Conservation (phyloP, 2,113 vertebrate genomes). For the Chroicocephalus ridibundus region DNA sequence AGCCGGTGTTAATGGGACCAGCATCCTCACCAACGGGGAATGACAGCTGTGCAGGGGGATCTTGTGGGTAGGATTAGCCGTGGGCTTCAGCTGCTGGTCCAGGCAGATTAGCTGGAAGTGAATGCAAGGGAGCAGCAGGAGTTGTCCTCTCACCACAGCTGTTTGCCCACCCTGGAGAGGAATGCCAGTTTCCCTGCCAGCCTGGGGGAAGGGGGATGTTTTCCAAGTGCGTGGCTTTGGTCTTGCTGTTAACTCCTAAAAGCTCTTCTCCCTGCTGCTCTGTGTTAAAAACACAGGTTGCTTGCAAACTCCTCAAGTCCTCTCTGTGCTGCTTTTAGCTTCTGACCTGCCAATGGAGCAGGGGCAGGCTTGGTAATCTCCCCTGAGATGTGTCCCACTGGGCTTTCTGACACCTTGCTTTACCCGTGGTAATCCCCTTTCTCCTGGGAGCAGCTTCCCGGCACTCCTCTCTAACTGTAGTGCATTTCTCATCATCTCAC, state of each 20-base stretch:
- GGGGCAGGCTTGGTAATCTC: neutral
- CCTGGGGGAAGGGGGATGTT: neutral
- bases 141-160: neutral
- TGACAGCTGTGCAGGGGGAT: constrained; percentile 21
- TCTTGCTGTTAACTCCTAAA: neutral
- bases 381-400: neutral
- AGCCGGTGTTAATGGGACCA: neutral
- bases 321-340: neutral
- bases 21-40: neutral
- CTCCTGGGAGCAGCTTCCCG: neutral
- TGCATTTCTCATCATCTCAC: neutral
- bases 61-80: neutral
- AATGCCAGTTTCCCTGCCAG: neutral
- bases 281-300: neutral
- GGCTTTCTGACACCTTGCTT: neutral
- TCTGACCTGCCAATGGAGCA: neutral
- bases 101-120: neutral
- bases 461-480: neutral
- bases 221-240: neutral
- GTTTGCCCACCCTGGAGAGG: constrained; percentile 32
- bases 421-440: neutral
- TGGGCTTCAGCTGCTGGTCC: neutral
- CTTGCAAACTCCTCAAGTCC: neutral
- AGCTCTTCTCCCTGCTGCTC: neutral
- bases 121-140: neutral